Evolutionary conservation across 1,140 invertebrate genomes (phyloP).

Genomic region (Dreissena rostriformis): DNA sequence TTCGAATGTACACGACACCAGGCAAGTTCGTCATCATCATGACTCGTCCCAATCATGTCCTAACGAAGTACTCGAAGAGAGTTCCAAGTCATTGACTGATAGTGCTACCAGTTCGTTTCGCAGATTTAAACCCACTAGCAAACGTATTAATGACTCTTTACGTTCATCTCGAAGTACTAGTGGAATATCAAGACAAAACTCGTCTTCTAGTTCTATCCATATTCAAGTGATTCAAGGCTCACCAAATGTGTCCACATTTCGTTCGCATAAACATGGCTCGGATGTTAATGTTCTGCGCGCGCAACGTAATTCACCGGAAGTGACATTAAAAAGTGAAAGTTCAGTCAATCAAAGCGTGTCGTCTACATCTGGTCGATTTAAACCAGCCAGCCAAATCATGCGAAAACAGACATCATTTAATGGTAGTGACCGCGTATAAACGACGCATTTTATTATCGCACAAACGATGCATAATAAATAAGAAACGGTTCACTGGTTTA

Average conservation of each 20-base stretch:
- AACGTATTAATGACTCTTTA: constrained; percentile 33
- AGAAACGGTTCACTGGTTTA: no score
- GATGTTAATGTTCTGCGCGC: background rate
- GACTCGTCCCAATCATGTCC: no score
- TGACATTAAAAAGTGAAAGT: no score
- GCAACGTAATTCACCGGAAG: background rate
- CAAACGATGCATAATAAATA: no score
- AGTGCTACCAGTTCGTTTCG: background rate
- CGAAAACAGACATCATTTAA: constrained; percentile 41
- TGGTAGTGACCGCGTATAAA: background rate
- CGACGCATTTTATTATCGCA: no score
- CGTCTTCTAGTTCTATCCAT: background rate
- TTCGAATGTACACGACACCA: constrained; percentile 3
- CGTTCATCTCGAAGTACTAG: constrained; percentile 34
- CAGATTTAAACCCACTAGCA: constrained; percentile 40
- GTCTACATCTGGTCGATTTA: constrained; percentile 25
- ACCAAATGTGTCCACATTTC: background rate
- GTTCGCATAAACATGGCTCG: background rate
- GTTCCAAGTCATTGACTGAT: background rate
- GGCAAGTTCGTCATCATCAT: no score
- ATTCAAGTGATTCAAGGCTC: background rate
- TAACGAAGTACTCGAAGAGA: background rate
- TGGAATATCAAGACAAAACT: background rate
- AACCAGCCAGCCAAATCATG: constrained; percentile 39
- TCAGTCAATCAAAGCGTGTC: background rate